Percentiles rank a stretch among this genome's conserved stretches.
phyloP scores from a whole-genome alignment of 2,888 invertebrate genomes.

The Dyspetes luteomarginatus region DNA sequence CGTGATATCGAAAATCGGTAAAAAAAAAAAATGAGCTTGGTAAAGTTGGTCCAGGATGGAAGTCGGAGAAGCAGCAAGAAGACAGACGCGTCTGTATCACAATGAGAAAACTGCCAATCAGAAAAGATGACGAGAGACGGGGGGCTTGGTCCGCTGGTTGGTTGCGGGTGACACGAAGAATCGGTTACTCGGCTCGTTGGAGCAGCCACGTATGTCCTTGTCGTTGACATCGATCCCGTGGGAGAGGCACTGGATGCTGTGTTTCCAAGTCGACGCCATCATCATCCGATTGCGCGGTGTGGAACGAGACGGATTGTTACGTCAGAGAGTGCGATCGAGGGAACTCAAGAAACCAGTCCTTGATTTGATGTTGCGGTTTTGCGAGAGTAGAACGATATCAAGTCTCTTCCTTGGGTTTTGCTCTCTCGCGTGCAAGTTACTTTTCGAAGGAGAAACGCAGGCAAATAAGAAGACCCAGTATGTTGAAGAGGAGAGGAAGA shows the following conservation, averaged over 20 bases:
- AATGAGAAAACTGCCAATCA: not conserved
- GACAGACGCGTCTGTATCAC: not conserved
- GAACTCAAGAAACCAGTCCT: conserved; percentile 51
- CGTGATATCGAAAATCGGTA: not conserved
- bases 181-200: conserved; percentile 63
- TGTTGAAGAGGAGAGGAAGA: conserved; percentile 41
- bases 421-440: conserved; percentile 32
- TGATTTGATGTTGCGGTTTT: conserved; percentile 54
- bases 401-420: conserved; percentile 16
- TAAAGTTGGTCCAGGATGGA: not conserved
- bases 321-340: conserved; percentile 23
- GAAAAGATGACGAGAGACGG: not conserved
- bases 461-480: conserved; percentile 22
- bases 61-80: not conserved
- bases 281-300: conserved; percentile 31
- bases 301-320: conserved; percentile 36
- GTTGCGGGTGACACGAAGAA: conserved; percentile 38
- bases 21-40: not conserved
- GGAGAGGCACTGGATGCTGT: conserved; percentile 61
- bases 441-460: conserved; percentile 28
- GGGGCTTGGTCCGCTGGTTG: conserved; percentile 1
- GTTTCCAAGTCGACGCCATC: conserved; percentile 63
- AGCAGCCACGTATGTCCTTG: conserved; percentile 33
- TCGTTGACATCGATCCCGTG: conserved; percentile 70
- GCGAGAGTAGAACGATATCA: conserved; percentile 38